These are phyloP conservation scores for Turritopsis dohrnii DNA, from an alignment of 30 jellyfish, hydroid and myxozoan species.

Conservation along the genomic window DNA sequence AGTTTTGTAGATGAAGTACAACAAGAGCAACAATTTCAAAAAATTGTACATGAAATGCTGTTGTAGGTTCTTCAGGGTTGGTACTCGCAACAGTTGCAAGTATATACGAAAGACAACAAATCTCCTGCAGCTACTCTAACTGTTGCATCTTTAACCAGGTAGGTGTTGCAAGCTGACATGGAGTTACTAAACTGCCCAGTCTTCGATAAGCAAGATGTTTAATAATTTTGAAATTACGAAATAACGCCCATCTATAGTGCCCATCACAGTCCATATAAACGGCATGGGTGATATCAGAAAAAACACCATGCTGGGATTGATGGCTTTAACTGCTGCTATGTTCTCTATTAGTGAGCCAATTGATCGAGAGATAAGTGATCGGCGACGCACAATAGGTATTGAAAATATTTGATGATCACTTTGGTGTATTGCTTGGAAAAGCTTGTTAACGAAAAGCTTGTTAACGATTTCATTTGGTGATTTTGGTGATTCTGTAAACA, in stretches of 20 bases:
- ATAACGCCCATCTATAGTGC: no score
- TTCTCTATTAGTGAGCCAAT: constrained; percentile 64
- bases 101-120: constrained; percentile 66
- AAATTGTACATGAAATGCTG: not conserved
- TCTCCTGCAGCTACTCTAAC: constrained; percentile 80
- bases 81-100: constrained; percentile 49
- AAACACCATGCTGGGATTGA: no score
- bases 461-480: not conserved
- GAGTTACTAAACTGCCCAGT: not conserved
- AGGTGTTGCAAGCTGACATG: no score
- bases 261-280: no score
- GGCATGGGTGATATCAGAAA: no score
- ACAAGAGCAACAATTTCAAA: not conserved
- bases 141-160: constrained; percentile 81
- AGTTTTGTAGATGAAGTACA: not conserved
- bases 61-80: constrained; percentile 86
- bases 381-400: constrained; percentile 37
- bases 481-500: not conserved
- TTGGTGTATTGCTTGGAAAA: no score
- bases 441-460: not conserved
- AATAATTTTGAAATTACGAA: no score
- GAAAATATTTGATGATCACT: not conserved
- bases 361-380: constrained; percentile 65
- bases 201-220: not conserved
- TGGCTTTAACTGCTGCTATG: no score